Percentiles rank a stretch among this genome's conserved stretches.
phyloP scores from a whole-genome alignment of 92 coral and sea anemone genomes.

The Pocillopora grandis region DNA sequence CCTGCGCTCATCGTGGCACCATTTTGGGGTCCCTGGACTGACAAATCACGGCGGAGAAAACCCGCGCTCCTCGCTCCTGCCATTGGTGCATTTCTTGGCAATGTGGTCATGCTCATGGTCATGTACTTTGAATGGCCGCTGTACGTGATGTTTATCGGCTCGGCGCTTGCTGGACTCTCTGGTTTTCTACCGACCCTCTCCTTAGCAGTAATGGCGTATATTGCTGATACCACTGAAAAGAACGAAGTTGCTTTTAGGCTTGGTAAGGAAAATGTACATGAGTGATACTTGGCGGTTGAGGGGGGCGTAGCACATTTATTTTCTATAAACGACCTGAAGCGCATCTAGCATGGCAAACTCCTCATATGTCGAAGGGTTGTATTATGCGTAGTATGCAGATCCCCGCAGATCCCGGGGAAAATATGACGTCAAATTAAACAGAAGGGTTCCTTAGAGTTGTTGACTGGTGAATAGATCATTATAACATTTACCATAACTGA shows the following conservation, averaged over 20 bases:
- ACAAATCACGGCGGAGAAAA: constrained; percentile 57
- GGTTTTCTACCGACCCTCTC: constrained; percentile 69
- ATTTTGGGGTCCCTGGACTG: constrained; percentile 79
- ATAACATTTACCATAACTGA: too few species aligned
- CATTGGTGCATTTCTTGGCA: constrained; percentile 55
- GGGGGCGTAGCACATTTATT: too few species aligned
- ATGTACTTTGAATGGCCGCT: constrained; percentile 75
- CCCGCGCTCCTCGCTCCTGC: constrained; percentile 58
- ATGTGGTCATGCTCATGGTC: constrained; percentile 45
- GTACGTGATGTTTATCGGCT: constrained; percentile 63
- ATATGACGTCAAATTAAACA: too few species aligned
- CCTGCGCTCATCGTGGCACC: constrained; percentile 67
- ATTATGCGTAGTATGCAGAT: too few species aligned
- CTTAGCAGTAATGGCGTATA: constrained; percentile 70
- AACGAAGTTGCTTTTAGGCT: constrained; percentile 52
- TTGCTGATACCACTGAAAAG: constrained; percentile 73
- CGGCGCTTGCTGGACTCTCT: constrained; percentile 64
- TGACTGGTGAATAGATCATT: too few species aligned
- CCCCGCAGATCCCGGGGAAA: too few species aligned
- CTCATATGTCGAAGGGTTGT: too few species aligned
- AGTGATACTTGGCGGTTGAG: too few species aligned
- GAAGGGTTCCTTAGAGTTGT: too few species aligned
- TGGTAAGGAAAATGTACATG: constrained; percentile 33
- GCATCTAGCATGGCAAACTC: too few species aligned
- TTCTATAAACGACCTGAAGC: too few species aligned